Evolutionary conservation across 2,888 invertebrate genomes (phyloP), one percentile per base, ranked within the genome.

Genomic region (Sphaerophoria rueppellii): DNA sequence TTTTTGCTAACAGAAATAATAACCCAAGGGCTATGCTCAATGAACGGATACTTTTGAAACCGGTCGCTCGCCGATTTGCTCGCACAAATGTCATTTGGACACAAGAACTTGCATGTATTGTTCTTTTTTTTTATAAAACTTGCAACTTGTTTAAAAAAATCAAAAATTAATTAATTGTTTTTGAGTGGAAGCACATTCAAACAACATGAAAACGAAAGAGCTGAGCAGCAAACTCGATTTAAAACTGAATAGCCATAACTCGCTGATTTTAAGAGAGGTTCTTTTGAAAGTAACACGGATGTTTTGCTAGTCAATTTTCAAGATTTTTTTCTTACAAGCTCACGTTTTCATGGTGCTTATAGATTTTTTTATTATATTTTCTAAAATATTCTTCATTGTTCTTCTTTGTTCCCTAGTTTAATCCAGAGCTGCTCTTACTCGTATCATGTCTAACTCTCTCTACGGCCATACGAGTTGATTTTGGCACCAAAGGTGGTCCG

Each of bases 401-500:
- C 7, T 12, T 35, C 0, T 12, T 65, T 2, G 48, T 65, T 72
- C 86, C 2, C 24, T 24, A 89, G 89, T 82, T 88, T 81, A 86
- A 88, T 87, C 88, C 89, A 69, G 88, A 89, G 81, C 80, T 89
- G 80, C 88, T 89, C 86, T 87, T 90, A 87, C 89, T 91, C 88
- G 90, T 91, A 88, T 89, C 88, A 79, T 89, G 90, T 81, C 87
- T 88, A 65, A 88, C 89, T 37, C 58, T 89, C 89, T 92, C 92
- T 90, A 92, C 93, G 60, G 93, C 93, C 87, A 94, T 94, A 92
- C 93, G 93, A 91, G 94, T 94, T 81, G 93, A 94, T 89, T 94
- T 92, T 89, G 94, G 94, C 88, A 94, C 94, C 3, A 94, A 93
- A 87, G 93, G 90, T 6, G 94, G 94, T 16, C 94, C 94, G 57